Evolutionary conservation across 2,113 vertebrate species (phyloP).

Genomic region (Monarcha castaneiventris): DNA sequence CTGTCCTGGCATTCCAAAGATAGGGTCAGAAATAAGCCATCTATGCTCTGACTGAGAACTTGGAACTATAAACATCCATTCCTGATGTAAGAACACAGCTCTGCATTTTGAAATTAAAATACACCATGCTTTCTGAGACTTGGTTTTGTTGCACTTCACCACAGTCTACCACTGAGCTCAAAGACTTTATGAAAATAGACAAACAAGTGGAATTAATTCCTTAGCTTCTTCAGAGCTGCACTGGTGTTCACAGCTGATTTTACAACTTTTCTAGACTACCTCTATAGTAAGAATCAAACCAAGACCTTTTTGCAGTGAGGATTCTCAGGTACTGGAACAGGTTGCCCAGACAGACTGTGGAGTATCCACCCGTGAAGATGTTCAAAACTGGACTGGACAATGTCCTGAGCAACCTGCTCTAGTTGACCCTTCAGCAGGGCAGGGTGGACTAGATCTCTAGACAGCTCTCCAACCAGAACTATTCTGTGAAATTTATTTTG

Average conservation of each 20-base stretch:
- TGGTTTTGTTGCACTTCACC: neutral
- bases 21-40: neutral
- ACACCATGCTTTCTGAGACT: neutral
- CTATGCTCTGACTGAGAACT: neutral
- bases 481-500: neutral
- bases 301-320: neutral
- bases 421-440: neutral
- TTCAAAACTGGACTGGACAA: neutral
- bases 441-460: neutral
- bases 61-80: neutral
- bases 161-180: neutral
- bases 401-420: neutral
- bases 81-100: neutral
- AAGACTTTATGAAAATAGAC: neutral
- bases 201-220: neutral
- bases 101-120: neutral
- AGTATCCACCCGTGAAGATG: neutral
- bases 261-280: neutral
- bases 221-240: neutral
- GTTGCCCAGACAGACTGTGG: neutral
- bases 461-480: neutral
- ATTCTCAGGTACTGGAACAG: neutral
- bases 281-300: neutral
- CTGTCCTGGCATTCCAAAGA: neutral
- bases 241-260: neutral